Percentiles rank a stretch among this genome's conserved stretches.
These are phyloP conservation scores for Labeo rohita DNA, from an alignment of 2,113 vertebrate species.

Conservation along the genomic window DNA sequence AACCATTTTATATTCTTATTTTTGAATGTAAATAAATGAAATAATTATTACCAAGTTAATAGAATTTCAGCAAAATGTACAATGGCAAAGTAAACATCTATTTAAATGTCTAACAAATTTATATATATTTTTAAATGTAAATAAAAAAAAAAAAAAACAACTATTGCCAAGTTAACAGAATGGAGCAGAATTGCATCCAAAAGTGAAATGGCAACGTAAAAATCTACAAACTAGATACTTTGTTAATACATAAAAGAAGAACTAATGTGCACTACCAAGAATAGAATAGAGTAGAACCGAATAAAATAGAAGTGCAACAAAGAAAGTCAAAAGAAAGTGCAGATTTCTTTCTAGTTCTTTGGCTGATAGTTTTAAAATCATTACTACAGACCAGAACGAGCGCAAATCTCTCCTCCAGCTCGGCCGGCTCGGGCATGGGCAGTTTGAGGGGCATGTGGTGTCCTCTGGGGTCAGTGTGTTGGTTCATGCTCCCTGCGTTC, in stretches of 20 bases:
- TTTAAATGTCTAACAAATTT: background rate
- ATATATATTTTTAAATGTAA: background rate
- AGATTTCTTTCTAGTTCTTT: background rate
- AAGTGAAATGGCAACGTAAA: background rate
- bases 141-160: background rate
- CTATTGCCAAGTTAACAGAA: background rate
- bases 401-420: constrained; percentile 94
- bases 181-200: background rate
- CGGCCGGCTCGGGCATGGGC: constrained; percentile 91
- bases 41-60: background rate
- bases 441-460: constrained; percentile 90
- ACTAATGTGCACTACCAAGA: background rate
- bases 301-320: background rate
- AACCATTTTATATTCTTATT: background rate
- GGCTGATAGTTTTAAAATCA: background rate
- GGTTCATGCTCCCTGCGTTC: constrained; percentile 95
- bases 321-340: background rate
- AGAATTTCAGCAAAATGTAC: background rate
- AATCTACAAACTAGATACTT: background rate
- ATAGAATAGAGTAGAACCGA: background rate
- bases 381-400: constrained; percentile 86
- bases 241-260: background rate
- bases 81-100: background rate
- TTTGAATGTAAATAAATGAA: background rate
- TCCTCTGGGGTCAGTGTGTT: constrained; percentile 87